A percentile compares a stretch with the other conserved stretches of the same genome.
Evolutionary conservation across 2,888 invertebrate genomes (phyloP).

Genomic region (Cantharis nigra): DNA sequence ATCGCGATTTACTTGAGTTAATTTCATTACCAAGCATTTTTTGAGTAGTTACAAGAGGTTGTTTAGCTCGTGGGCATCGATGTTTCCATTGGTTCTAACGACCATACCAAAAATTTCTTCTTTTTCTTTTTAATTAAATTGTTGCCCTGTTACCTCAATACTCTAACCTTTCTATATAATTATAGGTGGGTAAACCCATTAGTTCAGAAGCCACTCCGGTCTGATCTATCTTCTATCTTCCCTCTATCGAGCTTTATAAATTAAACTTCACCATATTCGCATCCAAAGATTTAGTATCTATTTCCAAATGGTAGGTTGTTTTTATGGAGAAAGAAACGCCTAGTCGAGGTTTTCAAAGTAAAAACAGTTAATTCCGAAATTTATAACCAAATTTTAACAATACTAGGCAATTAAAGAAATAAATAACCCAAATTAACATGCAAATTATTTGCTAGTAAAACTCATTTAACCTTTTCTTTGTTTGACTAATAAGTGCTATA

Average conservation of each 20-base stretch:
- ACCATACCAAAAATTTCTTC: neutral
- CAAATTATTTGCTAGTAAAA: conserved; percentile 3
- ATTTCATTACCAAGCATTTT: neutral
- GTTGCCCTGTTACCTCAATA: neutral
- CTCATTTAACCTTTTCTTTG: neutral
- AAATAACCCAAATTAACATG: conserved; percentile 5
- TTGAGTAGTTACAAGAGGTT: neutral
- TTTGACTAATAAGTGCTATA: neutral
- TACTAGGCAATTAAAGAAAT: neutral
- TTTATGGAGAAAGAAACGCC: neutral
- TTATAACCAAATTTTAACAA: neutral
- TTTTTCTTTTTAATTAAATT: neutral
- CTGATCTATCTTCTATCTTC: neutral
- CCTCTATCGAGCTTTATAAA: neutral
- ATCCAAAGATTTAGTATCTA: neutral
- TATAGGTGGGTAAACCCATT: neutral
- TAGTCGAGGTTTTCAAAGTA: neutral
- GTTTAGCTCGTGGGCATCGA: neutral
- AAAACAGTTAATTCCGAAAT: neutral
- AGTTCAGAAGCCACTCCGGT: neutral
- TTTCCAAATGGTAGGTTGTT: neutral
- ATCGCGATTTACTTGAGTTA: neutral
- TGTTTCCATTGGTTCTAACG: no score
- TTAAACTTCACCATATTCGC: neutral
- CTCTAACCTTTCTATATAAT: neutral